Base-by-base conservation (phyloP, 2,113 vertebrate species). In the Toxotes chatareus region DNA sequence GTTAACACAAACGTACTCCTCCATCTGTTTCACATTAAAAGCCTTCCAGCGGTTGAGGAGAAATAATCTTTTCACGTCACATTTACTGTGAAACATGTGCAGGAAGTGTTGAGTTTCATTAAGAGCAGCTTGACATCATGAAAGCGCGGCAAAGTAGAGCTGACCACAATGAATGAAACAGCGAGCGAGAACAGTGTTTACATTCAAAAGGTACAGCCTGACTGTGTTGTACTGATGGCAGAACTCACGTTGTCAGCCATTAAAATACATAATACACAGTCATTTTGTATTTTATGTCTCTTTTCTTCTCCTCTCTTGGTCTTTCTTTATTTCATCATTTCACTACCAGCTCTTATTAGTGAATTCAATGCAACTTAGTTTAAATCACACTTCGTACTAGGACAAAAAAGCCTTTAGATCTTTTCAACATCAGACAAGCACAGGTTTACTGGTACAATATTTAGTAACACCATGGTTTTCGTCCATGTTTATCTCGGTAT, bases 1-100 rank as follows among this genome's bases (percentile, higher is more conserved):
- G 73, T 69, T 73, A 82, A 86, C 47, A 71, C 83, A 84, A 82
- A 82, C 32, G 60, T 61, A 42, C 44, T 56, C 68, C 69, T 80
- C 76, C 88, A 88, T 90, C 85, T 89, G 88, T 63, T 89, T 83
- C 61, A 80, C 81, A 79, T 92, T 89, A 86, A 86, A 90, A 78
- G 17, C 73, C 81, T 82, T 83, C 44, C 67, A 83, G 79, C 75
- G 6, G 79, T 76, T 57, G 47, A 79, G 68, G 51, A 75, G 74
- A 75, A 84, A 88, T 75, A 73, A 84, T 79, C 76, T 79, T 88
- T 87, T 85, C 71, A 78, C 67, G 46, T 88, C 82, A 89, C 88
- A 84, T 91, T 87, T 90, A 84, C 86, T 82, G 70, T 83, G 75
- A 85, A 92, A 88, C 82, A 91, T 88, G 80, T 91, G 91, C 86